These are phyloP conservation scores for Chionoecetes opilio DNA, from an alignment of 1,140 invertebrate species.

Conservation along the genomic window DNA sequence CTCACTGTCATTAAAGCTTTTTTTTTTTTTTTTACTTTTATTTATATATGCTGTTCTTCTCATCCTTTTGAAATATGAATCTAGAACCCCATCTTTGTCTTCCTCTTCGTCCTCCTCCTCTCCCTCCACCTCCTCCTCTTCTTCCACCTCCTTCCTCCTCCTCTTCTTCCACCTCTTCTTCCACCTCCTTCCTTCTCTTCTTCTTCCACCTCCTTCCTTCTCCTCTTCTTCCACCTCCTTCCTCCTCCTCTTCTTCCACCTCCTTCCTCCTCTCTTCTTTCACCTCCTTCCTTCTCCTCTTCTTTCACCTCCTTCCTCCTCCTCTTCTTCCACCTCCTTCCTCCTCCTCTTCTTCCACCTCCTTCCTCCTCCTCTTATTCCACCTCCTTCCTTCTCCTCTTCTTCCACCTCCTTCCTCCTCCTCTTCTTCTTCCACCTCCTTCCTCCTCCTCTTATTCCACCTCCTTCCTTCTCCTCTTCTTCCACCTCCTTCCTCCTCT, in stretches of 20 bases:
- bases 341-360: background rate
- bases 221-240: too few relatives aligned
- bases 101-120: too few relatives aligned
- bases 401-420: background rate
- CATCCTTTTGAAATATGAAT: too few relatives aligned
- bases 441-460: background rate
- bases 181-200: too few relatives aligned
- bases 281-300: background rate
- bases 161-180: too few relatives aligned
- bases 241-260: background rate
- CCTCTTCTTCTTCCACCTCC: background rate
- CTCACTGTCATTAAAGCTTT: too few relatives aligned
- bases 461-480: background rate
- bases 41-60: too few relatives aligned
- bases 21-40: too few relatives aligned
- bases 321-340: background rate
- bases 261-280: background rate
- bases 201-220: too few relatives aligned
- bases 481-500: background rate
- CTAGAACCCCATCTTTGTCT: too few relatives aligned
- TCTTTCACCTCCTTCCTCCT: background rate
- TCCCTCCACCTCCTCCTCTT: too few relatives aligned
- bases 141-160: too few relatives aligned
- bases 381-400: background rate
- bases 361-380: background rate